Percentiles rank a stretch among this genome's conserved stretches.
These are phyloP conservation scores for Tinamus guttatus DNA, from an alignment of 2,113 vertebrate genomes.

Conservation along the genomic window DNA sequence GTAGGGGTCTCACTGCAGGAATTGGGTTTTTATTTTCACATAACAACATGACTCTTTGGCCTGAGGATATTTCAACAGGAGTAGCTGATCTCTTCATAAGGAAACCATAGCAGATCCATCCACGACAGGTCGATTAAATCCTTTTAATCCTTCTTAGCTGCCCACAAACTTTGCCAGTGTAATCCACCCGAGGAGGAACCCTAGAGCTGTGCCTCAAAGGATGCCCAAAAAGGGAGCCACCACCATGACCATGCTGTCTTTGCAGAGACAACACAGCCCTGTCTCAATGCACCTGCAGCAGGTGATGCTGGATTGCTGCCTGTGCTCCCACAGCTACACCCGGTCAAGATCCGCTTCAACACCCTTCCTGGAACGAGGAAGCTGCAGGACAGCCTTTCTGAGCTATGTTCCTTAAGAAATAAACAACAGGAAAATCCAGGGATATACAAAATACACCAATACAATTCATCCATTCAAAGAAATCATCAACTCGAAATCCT, in stretches of 20 bases:
- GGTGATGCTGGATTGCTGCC: not conserved
- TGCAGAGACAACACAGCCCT: not conserved
- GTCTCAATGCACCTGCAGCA: not conserved
- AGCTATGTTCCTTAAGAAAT: not conserved
- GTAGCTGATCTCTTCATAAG: not conserved
- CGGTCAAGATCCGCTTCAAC: not conserved
- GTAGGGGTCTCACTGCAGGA: not conserved
- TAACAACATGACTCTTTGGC: not conserved
- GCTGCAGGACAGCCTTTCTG: not conserved
- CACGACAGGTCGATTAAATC: not conserved
- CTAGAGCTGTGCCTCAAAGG: not conserved
- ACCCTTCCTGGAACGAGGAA: not conserved
- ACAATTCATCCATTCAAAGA: not conserved
- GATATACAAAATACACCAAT: not conserved
- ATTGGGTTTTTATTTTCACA: not conserved
- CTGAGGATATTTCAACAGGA: not conserved
- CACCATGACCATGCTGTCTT: not conserved
- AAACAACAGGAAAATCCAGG: not conserved
- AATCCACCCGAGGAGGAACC: not conserved
- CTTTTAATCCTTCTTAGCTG: slow-evolving; percentile 13
- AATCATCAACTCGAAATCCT: not conserved
- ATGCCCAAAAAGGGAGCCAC: not conserved
- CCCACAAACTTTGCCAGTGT: not conserved
- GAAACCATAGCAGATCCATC: not conserved
- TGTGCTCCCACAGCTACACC: not conserved